Evolutionary conservation across 2,888 invertebrate species (phyloP).

Genomic region (Marronus borbonicus): DNA sequence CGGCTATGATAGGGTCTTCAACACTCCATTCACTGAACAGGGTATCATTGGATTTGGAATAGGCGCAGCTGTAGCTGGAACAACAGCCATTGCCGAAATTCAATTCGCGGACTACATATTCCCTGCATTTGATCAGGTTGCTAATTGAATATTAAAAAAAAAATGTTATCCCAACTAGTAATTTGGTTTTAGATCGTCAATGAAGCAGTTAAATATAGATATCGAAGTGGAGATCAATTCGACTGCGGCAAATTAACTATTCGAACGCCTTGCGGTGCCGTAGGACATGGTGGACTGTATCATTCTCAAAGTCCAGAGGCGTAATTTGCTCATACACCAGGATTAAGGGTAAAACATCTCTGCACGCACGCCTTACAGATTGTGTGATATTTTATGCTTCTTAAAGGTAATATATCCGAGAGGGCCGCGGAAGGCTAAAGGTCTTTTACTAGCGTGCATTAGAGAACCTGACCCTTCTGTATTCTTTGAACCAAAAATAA

Average conservation of each 20-base stretch:
- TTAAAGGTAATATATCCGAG: conserved; percentile 89
- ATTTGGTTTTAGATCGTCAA: conserved; percentile 78
- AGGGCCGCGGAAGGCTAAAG: conserved; percentile 96
- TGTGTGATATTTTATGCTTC: not conserved
- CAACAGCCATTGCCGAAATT: conserved; percentile 97
- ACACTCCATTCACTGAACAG: conserved; percentile 96
- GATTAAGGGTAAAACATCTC: conserved; percentile 79
- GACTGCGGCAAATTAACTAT: conserved; percentile 94
- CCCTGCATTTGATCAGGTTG: conserved; percentile 98
- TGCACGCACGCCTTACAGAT: too few relatives aligned
- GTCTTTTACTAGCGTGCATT: conserved; percentile 91
- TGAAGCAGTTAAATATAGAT: conserved; percentile 96
- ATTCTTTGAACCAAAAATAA: conserved; percentile 96
- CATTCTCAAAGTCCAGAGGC: conserved; percentile 99
- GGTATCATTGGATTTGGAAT: conserved; percentile 98
- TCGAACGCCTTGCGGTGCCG: conserved; percentile 95
- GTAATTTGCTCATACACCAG: conserved; percentile 96
- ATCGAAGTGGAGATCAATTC: conserved; percentile 92
- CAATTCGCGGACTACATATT: conserved; percentile 99
- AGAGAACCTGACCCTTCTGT: conserved; percentile 93
- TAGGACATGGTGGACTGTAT: conserved; percentile 97
- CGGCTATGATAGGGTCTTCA: conserved; percentile 95
- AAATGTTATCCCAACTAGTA: not conserved
- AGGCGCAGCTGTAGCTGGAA: conserved; percentile 90
- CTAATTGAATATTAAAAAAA: not conserved